A percentile compares a stretch with the other conserved stretches of the same genome.
These are phyloP conservation scores for Hydrocynus forskahlii DNA, from an alignment of 2,797 vertebrate species.

Conservation along the genomic window DNA sequence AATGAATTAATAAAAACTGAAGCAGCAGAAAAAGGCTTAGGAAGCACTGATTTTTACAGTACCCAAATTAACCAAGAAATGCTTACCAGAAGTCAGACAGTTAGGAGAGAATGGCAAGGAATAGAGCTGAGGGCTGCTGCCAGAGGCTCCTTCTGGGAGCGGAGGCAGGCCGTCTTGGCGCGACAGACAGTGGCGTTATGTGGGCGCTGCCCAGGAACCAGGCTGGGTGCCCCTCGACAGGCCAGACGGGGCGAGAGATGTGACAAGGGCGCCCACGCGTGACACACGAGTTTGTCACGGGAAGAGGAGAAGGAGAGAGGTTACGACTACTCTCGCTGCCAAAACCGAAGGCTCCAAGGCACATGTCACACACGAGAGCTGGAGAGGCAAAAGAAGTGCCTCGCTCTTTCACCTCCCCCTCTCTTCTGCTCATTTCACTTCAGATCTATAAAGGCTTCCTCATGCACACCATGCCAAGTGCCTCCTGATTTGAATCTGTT, in stretches of 20 bases:
- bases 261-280: slow-evolving; percentile 78
- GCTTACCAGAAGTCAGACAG: slow-evolving; percentile 44
- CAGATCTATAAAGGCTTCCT: slow-evolving; percentile 30
- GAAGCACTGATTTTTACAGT: slow-evolving; percentile 3
- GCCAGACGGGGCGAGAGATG: slow-evolving; percentile 78
- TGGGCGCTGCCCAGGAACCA: slow-evolving; percentile 74
- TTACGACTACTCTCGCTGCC: slow-evolving; percentile 69
- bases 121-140: slow-evolving; percentile 47
- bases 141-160: slow-evolving; percentile 72
- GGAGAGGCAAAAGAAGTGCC: slow-evolving; percentile 39
- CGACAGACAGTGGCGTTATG: slow-evolving; percentile 73
- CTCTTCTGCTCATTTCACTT: slow-evolving; percentile 39
- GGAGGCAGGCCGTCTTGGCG: slow-evolving; percentile 65
- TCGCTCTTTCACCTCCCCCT: slow-evolving; percentile 37
- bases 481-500: slow-evolving; percentile 37
- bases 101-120: slow-evolving; percentile 45
- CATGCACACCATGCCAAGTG: slow-evolving; percentile 57
- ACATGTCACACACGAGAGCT: slow-evolving; percentile 68
- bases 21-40: background rate
- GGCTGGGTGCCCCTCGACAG: slow-evolving; percentile 65
- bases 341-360: slow-evolving; percentile 71
- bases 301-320: slow-evolving; percentile 73
- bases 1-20: background rate
- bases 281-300: slow-evolving; percentile 64
- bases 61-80: slow-evolving; percentile 60